These are phyloP conservation scores for Drosophila siamana DNA, from an alignment of 2,888 invertebrate genomes.

Conservation along the genomic window DNA sequence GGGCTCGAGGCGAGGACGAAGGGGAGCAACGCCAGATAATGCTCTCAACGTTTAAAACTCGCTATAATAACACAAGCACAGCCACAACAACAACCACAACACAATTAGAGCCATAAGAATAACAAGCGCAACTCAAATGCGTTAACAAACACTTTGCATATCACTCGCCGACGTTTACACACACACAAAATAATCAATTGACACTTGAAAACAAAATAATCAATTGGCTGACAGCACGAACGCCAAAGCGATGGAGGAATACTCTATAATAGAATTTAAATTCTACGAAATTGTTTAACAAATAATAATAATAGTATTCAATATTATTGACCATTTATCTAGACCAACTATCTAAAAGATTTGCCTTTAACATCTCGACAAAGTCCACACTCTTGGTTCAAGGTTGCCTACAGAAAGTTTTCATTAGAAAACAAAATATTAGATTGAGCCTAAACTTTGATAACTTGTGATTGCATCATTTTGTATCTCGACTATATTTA, in stretches of 20 bases:
- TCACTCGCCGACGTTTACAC: constrained; percentile 46
- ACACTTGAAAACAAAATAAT: constrained; percentile 61
- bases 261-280: constrained; percentile 2
- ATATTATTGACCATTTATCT: no score
- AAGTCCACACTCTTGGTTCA: background rate
- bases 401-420: no score
- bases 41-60: constrained; percentile 22
- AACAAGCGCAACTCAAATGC: constrained; percentile 34
- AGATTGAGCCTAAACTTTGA: no score
- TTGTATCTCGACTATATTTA: background rate
- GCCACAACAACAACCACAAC: constrained; percentile 25
- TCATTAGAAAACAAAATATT: no score
- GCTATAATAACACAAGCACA: constrained; percentile 3
- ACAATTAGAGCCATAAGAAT: constrained; percentile 14
- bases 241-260: background rate
- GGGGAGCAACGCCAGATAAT: constrained; percentile 36
- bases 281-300: no score
- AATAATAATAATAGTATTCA: no score
- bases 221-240: constrained; percentile 45
- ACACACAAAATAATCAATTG: constrained; percentile 41
- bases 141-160: constrained; percentile 76
- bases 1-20: background rate
- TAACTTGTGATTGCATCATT: background rate
- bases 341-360: no score
- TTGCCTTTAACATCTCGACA: no score